Evolutionary conservation across 53 echinoderm and acorn worm genomes (phyloP), one percentile per base, ranked within the genome.

Genomic region (Zoroaster sp.): DNA sequence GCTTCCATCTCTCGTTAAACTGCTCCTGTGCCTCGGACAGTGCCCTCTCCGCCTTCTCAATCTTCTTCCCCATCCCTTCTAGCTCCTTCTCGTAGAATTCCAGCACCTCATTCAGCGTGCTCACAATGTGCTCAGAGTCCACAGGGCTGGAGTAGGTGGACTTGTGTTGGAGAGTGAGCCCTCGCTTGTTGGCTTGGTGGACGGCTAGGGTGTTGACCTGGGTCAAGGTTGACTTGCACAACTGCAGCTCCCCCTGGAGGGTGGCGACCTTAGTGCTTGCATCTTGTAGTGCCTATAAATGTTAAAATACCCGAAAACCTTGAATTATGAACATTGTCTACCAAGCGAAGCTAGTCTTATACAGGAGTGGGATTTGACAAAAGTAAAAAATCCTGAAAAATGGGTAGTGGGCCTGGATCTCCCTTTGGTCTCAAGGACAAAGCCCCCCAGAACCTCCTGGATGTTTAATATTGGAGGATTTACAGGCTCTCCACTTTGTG

Each of bases 91-190:
- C 91, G 25, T 75, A 66, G 52, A 42, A 38, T 18, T 73, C 90
- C 54, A 92, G 77, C 54, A 70, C 53, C 23, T 94, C 89, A 75
- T 92, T 83, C 59, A 94, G 74, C 4, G 75, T 54, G 4, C 74
- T 73, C 17, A 78, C 86, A 4, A 76, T 88, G 33, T 82, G 91
- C 65, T 83, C 77, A 31, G 44, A 42, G 40, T 66, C 55, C 63
- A 55, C 17, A 5, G 76, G 74, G 73, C 44, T 53, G 31, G 74
- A 66, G 66, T 75, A 75, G 74, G 17, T 65, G 5, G 74, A 4
- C 76, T 41, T 47, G 54, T 33, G 18, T 43, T 33, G 18, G 41
- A 87, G 89, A 70, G 85, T 77, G 89, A 89, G 72, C 79, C 91
- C 91, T 91, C 91, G 42, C 35, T 91, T 77, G 70, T 74, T 21